These are phyloP conservation scores for Parazoanthus darwini DNA, from an alignment of 92 coral and sea anemone species.

Conservation along the genomic window DNA sequence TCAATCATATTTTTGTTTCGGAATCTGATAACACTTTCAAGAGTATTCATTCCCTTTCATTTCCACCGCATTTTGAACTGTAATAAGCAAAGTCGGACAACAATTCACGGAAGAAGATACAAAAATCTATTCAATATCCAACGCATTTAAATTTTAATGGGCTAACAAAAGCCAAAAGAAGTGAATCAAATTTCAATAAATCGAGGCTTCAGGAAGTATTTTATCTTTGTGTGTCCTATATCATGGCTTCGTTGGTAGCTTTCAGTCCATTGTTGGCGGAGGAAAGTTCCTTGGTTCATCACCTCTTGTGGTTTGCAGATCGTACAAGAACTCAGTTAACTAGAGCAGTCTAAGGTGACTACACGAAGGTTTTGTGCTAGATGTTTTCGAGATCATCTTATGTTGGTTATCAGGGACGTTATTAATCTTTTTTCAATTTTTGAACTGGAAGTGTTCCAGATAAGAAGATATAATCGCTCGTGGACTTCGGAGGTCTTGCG, in stretches of 20 bases:
- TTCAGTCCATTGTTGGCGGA: not conserved
- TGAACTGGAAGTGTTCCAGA: not conserved
- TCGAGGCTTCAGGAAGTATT: conserved; percentile 20
- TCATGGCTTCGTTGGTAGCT: not conserved
- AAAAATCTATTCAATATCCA: not conserved
- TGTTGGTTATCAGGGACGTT: not conserved
- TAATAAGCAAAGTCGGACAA: not conserved
- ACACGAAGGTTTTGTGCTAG: not conserved
- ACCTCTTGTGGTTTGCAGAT: not conserved
- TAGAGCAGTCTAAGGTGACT: not conserved
- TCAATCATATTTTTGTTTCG: not conserved
- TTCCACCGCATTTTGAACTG: conserved; percentile 1
- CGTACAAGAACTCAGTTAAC: not conserved
- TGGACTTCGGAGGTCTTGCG: too few relatives aligned
- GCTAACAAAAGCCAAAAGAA: conserved; percentile 4
- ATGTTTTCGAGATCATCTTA: not conserved
- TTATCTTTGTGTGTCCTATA: not conserved
- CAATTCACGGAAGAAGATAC: conserved; percentile 27
- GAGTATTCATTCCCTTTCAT: not conserved
- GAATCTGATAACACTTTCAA: not conserved
- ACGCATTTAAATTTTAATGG: conserved; percentile 11
- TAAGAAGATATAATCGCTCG: too few relatives aligned
- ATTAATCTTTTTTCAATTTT: too few relatives aligned
- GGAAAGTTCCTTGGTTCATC: not conserved
- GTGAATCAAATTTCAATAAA: conserved; percentile 17